A percentile compares a stretch with the other conserved stretches of the same genome.
These are phyloP conservation scores for Procavia capensis DNA, from an alignment of 2,113 vertebrate genomes.

Conservation along the genomic window DNA sequence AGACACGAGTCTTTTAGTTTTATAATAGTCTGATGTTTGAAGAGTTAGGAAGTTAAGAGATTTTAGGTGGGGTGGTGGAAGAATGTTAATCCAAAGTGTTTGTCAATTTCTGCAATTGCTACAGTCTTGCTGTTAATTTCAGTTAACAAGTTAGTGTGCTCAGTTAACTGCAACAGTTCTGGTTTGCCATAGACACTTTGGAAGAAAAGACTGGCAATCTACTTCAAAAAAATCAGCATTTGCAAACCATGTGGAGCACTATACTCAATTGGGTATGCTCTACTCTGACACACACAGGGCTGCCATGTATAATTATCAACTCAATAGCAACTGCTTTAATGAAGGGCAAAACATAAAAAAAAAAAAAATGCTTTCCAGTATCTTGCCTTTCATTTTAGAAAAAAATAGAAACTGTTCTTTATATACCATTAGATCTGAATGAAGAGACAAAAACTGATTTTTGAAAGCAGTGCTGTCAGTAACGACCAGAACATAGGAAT, in stretches of 20 bases:
- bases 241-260: not conserved
- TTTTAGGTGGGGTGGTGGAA: not conserved
- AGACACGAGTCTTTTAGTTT: not conserved
- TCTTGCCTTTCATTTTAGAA: not conserved
- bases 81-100: not conserved
- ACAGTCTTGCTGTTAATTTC: not conserved
- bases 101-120: slow-evolving; percentile 14
- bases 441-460: not conserved
- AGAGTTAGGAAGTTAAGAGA: not conserved
- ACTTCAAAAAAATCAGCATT: not conserved
- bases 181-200: not conserved
- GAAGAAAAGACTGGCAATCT: not conserved
- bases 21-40: not conserved
- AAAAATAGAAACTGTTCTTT: not conserved
- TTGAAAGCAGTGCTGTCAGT: not conserved
- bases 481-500: not conserved
- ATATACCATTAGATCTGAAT: not conserved
- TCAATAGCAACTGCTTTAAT: not conserved
- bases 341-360: not conserved
- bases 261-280: too few species aligned
- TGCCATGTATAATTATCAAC: not conserved
- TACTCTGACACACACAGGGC: not conserved
- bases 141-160: not conserved
- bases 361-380: not conserved
- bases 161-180: not conserved